Evolutionary conservation across 2,113 vertebrate species (phyloP).

Genomic region (Talpa occidentalis): DNA sequence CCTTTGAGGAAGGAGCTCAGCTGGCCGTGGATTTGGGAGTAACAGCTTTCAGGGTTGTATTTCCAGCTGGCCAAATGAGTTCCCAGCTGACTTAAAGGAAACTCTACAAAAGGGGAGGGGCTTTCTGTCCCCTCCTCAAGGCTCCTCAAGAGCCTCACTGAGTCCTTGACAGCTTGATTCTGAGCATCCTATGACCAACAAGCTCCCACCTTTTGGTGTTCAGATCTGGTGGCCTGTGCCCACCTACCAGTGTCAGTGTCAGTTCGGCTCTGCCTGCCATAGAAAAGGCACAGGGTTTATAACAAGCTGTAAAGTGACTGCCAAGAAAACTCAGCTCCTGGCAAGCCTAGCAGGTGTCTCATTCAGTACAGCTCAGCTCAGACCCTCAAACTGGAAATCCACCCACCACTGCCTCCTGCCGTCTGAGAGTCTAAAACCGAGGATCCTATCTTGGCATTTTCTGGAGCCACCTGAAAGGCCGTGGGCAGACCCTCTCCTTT

Average conservation of each 20-base stretch:
- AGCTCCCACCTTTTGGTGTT: accelerated
- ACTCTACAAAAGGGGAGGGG: background rate
- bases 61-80: background rate
- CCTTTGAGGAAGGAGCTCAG: background rate
- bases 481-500: conserved; percentile 77
- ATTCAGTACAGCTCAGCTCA: conserved; percentile 76
- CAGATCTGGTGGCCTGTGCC: background rate
- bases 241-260: background rate
- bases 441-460: conserved; percentile 45
- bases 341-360: conserved; percentile 66
- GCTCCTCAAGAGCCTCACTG: background rate
- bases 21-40: accelerated
- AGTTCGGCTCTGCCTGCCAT: conserved; percentile 64
- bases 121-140: background rate
- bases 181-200: background rate
- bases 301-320: conserved; percentile 61
- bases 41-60: background rate
- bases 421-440: conserved; percentile 62
- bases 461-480: conserved; percentile 46
- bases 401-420: conserved; percentile 83
- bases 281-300: conserved; percentile 51
- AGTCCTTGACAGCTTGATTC: background rate
- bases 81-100: background rate
- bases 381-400: conserved; percentile 74
- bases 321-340: conserved; percentile 35